Evolutionary conservation across 2,113 vertebrate genomes (phyloP), one percentile per base, ranked within the genome.

Genomic region (Salminus brasiliensis): DNA sequence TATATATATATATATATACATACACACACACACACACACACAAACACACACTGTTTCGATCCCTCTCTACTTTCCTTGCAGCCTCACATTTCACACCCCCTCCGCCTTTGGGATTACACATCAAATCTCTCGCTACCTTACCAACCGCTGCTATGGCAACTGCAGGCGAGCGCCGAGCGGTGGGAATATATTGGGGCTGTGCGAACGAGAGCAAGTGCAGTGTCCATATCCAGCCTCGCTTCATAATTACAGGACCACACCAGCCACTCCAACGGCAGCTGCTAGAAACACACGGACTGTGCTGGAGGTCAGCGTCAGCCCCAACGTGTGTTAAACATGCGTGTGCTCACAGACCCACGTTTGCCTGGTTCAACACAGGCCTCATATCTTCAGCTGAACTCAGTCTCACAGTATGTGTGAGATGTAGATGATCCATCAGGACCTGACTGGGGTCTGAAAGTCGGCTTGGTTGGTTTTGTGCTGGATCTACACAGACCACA

Each of bases 111-210:
- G 90, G 90, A 92, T 91, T 91, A 92, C 88, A 88, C 81, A 83
- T 82, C 83, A 93, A 90, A 90, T 88, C 88, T 88, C 86, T 83
- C 75, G 67, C 79, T 82, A 65, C 86, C 53, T 85, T 85, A 89
- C 89, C 86, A 86, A 85, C 88, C 75, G 92, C 92, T 94, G 92
- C 93, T 91, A 94, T 94, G 93, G 91, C 92, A 93, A 94, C 93
- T 76, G 88, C 87, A 82, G 82, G 70, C 57, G 86, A 91, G 87
- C 76, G n/a, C n/a, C 8, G 60, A 47, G 77, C 73, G 39, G 68
- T 49, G 52, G 65, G 74, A 79, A 75, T 75, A 75, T 79, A 68
- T 76, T 47, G 73, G 52, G 74, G 72, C 47, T 70, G 70, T 59
- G 70, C 23, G 62, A 60, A 65, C 32, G 36, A 62, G 71, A 23